Evolutionary conservation across 2,797 vertebrate genomes (phyloP), one percentile per base, ranked within the genome.

Genomic region (Sternotherus odoratus): DNA sequence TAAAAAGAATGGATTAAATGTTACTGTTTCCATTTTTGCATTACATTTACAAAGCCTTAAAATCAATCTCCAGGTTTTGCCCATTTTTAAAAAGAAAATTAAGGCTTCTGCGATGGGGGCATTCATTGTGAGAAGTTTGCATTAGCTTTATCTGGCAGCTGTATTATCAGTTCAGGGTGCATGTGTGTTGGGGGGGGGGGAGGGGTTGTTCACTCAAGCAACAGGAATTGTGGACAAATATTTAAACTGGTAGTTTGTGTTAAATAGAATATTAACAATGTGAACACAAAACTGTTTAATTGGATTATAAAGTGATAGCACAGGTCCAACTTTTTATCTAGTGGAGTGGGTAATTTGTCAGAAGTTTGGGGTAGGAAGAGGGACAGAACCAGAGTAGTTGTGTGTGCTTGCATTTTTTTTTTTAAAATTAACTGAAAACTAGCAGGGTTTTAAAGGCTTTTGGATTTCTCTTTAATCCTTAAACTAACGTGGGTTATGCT

Each of bases 1-100:
- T 91, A 96, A 95, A 91, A 91, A 83, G 66, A 46, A 49, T 23
- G 33, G 91, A 91, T 93, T 97, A 89, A 94, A 95, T 46, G n/a
- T 96, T 95, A 84, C 19, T 94, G 83, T 91, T 85, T 46, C 8
- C 95, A 83, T 97, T 94, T 96, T 92, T 90, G 48, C 85, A 92
- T 90, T 77, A 87, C 26, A 30, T 8, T 93, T 87, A 91, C 13
- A 85, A 93, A 96, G 91, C 92, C 95, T 96, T 95, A 23, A 39
- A 69, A 69, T 39, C 9, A 39, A 69, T 39, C 66, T 23, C 21
- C n/a, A 69, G n/a, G 66, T 69, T 69, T 24, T 39, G 66, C n/a
- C 66, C 19, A n/a, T 69, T 69, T 36, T n/a, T 21, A 66, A n/a
- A 39, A 36, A 39, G 19, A 39, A 69, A 69, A 69, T 24, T 23